Percentiles rank a stretch among this genome's conserved stretches.
Conservation (phyloP, 2,113 vertebrate genomes). For the Nothocercus julius region DNA sequence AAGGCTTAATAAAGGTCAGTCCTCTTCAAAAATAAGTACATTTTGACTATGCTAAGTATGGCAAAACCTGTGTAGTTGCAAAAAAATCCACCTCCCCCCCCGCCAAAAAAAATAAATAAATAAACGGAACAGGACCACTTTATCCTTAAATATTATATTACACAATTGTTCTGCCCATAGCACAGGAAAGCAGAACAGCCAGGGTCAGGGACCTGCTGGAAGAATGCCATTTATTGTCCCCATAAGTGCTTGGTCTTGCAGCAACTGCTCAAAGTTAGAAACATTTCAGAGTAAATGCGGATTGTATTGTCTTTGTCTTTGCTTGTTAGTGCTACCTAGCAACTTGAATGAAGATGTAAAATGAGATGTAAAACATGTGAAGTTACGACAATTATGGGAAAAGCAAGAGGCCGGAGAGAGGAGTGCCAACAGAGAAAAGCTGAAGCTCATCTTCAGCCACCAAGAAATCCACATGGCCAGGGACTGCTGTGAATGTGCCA, state of each 20-base stretch:
- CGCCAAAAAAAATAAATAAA: not conserved
- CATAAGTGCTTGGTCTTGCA: not conserved
- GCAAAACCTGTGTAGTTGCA: not conserved
- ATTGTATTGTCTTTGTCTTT: not conserved
- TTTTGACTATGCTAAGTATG: not conserved
- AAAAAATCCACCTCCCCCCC: not conserved
- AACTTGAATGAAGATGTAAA: not conserved
- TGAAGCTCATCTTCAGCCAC: not conserved
- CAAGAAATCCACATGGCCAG: not conserved
- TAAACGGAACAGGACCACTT: not conserved
- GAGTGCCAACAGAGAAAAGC: not conserved
- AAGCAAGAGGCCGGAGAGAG: not conserved
- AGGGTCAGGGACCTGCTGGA: not conserved
- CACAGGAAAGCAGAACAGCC: not conserved
- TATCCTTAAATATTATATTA: not conserved
- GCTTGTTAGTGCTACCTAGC: not conserved
- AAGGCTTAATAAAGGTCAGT: not conserved
- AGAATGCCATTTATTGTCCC: not conserved
- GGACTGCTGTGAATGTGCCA: not conserved
- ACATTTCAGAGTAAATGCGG: not conserved
- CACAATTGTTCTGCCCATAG: not conserved
- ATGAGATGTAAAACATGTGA: accelerated
- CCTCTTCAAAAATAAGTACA: not conserved
- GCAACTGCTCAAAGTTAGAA: not conserved
- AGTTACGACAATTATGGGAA: not conserved